Evolutionary conservation across 2,797 vertebrate species (phyloP).

Genomic region (Pseudochromis fuscus): DNA sequence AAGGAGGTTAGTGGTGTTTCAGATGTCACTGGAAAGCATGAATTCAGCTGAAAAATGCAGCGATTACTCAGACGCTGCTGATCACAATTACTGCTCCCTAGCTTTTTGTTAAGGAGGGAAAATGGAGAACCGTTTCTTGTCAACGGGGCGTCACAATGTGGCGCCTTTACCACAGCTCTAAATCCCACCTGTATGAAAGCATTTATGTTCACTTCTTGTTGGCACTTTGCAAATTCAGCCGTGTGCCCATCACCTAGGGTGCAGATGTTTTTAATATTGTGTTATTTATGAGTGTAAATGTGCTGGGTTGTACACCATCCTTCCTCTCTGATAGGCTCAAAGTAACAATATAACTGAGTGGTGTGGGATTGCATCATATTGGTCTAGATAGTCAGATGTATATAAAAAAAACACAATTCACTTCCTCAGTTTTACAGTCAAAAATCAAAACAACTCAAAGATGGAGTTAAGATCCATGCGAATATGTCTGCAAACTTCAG

Average conservation of each 20-base stretch:
- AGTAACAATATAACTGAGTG: too few species aligned
- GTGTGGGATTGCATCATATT: neutral
- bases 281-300: too few species aligned
- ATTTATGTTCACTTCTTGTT: neutral
- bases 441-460: too few species aligned
- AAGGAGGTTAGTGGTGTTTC: slow-evolving; percentile 46
- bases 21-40: slow-evolving; percentile 17
- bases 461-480: too few species aligned
- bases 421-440: neutral
- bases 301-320: too few species aligned
- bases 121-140: slow-evolving; percentile 11
- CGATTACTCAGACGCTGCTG: neutral
- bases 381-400: neutral
- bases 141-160: neutral
- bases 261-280: too few species aligned
- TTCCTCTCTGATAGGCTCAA: too few species aligned
- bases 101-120: neutral
- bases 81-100: neutral
- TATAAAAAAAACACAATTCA: too few species aligned
- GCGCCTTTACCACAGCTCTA: neutral
- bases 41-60: slow-evolving; percentile 7
- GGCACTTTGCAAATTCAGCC: neutral
- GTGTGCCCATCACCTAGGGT: too few species aligned
- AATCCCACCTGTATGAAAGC: neutral
- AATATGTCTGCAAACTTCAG: slow-evolving; percentile 2